Evolutionary conservation across 2,888 invertebrate genomes (phyloP).

Genomic region (Odontomyia ornata): DNA sequence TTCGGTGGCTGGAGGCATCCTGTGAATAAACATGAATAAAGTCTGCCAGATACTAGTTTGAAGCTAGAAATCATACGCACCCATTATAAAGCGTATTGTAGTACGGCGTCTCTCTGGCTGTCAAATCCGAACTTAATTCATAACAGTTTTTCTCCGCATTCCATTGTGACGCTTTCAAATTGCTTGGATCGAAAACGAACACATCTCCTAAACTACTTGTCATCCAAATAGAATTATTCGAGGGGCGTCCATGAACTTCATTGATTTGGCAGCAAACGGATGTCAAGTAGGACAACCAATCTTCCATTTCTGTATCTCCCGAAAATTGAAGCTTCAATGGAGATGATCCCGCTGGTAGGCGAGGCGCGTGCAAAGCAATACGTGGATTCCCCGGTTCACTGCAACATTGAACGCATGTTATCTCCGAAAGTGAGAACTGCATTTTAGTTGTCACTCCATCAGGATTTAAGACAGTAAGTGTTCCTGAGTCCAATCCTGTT

Average conservation of each 20-base stretch:
- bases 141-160: conserved; percentile 66
- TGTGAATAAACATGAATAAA: conserved; percentile 48
- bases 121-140: conserved; percentile 74
- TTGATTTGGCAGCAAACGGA: conserved; percentile 80
- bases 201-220: conserved; percentile 82
- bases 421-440: conserved; percentile 78
- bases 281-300: conserved; percentile 85
- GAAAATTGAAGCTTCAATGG: conserved; percentile 80
- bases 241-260: conserved; percentile 75
- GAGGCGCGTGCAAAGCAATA: conserved; percentile 77
- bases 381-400: conserved; percentile 84
- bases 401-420: conserved; percentile 78
- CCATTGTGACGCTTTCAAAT: conserved; percentile 68
- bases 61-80: too few relatives aligned
- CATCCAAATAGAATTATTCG: conserved; percentile 79
- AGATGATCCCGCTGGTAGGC: conserved; percentile 64
- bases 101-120: conserved; percentile 72
- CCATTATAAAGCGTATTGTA: conserved; percentile 77
- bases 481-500: conserved; percentile 73
- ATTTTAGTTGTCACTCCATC: conserved; percentile 80
- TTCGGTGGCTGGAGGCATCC: conserved; percentile 75
- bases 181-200: conserved; percentile 78
- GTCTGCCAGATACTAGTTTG: too few relatives aligned
- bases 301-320: conserved; percentile 86
- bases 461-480: conserved; percentile 78